Conservation (phyloP, 1,140 invertebrate genomes). For the Dermatophagoides farinae region DNA sequence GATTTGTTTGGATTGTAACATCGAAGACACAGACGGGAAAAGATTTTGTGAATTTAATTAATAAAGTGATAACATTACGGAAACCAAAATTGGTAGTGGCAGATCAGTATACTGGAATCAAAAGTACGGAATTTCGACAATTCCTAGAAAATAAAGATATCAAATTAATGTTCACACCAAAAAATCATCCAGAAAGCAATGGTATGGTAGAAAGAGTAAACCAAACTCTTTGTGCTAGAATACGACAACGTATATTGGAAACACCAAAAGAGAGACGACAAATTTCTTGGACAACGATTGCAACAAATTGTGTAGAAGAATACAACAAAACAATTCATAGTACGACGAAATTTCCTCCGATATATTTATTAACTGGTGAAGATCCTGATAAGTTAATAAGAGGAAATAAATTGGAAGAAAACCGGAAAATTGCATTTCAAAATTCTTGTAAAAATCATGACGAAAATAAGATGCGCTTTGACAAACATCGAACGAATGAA, state of each 20-base stretch:
- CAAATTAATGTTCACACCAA: not conserved
- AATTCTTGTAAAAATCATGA: not conserved
- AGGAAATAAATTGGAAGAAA: not conserved
- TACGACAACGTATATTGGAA: not conserved
- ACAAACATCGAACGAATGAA: not conserved
- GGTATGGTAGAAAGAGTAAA: not conserved
- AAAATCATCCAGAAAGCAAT: not conserved
- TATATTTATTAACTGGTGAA: not conserved
- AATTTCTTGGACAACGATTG: not conserved
- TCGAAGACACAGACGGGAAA: slow-evolving; percentile 1
- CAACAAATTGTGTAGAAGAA: not conserved
- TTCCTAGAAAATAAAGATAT: not conserved
- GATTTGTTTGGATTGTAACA: not conserved
- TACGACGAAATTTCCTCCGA: not conserved
- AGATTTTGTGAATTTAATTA: slow-evolving; percentile 12
- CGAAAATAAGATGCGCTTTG: not conserved
- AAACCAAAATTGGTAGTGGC: slow-evolving; percentile 3
- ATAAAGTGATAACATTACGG: not conserved
- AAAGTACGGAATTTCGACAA: not conserved
- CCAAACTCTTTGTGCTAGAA: not conserved
- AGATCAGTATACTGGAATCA: not conserved
- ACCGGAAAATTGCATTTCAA: not conserved
- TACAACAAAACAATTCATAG: not conserved
- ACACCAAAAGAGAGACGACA: too few relatives aligned
- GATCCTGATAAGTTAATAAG: not conserved